Base-by-base conservation (phyloP, 2,888 invertebrate genomes). In the Drosophila birchii region DNA sequence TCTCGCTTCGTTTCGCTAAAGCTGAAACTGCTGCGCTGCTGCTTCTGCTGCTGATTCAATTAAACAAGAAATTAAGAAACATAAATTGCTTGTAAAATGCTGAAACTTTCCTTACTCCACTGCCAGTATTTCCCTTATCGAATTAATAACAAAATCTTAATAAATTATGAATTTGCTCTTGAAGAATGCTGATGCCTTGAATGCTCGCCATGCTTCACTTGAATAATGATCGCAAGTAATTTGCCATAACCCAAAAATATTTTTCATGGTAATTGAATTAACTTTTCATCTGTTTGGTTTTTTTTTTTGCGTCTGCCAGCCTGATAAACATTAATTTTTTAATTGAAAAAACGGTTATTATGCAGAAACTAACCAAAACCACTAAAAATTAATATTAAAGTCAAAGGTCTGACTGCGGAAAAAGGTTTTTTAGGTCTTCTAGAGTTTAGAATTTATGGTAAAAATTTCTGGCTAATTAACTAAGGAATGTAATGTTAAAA, bases 201-300 rank as follows among this genome's bases (percentile, higher is more conserved):
- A 64, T 38, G 44, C 38, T 1, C n/a, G 0, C 8, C 9, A 43
- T 9, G 61, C 18, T 63, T 34, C 23, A 26, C 51, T 58, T 34
- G n/a, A 20, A 49, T 32, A 38, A 47, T 39, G 47, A 47, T 60
- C 29, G 36, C 34, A 49, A 61, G 51, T 51, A 53, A 66, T 51
- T 23, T 54, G 51, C 53, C 57, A 53, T 58, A 47, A 29, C 36
- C 18, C 53, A 45, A 51, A 47, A 47, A 49, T 67, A 39, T 53
- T 59, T 55, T 59, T 11, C 43, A 49, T 75, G 67, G 43, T 75
- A 73, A 73, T 73, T 73, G 75, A 75, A 67, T 73, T 75, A 67
- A 55, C 39, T 70, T 61, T 44, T 59, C 49, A 34, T 34, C 20
- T n/a, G n/a, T n/a, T n/a, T n/a, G n/a, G n/a, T n/a, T 32, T 47